Conservation (phyloP, 2,113 vertebrate genomes). For the Motacilla alba region DNA sequence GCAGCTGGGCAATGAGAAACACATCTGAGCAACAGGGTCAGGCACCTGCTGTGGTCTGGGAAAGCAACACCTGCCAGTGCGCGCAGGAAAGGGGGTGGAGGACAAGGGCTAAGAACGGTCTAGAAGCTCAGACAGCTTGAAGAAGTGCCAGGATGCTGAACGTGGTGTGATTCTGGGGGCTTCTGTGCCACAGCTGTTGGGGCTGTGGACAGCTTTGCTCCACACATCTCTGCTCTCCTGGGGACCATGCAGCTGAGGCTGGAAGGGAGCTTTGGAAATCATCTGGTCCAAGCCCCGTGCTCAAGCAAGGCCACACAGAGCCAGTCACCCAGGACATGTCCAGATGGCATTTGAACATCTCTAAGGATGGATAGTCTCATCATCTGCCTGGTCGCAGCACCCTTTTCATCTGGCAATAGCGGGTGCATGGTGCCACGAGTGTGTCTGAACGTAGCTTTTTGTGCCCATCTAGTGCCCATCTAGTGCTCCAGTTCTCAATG, state of each 20-base stretch:
- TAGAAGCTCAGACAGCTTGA: not conserved
- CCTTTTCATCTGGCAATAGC: not conserved
- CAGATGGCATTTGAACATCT: not conserved
- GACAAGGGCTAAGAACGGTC: not conserved
- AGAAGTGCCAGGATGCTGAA: not conserved
- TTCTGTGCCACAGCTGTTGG: not conserved
- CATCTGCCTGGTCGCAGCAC: not conserved
- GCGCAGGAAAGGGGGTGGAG: fast-evolving
- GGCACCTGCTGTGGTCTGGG: not conserved
- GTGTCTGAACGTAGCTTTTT: not conserved
- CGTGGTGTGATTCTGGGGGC: not conserved
- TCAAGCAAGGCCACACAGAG: not conserved
- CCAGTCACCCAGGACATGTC: not conserved
- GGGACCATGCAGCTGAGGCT: not conserved
- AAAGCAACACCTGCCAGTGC: not conserved
- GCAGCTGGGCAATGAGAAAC: not conserved
- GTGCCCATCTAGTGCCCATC: not conserved
- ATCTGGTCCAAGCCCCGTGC: not conserved
- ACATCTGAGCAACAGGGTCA: not conserved
- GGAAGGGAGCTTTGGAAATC: not conserved
- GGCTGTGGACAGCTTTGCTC: not conserved
- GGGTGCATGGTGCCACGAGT: not conserved
- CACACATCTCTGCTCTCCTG: not conserved
- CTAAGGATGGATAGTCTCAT: not conserved
- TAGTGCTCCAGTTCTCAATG: not conserved